Evolutionary conservation across 2,797 vertebrate species (phyloP), one percentile per base, ranked within the genome.

Genomic region (Cyclura pinguis): DNA sequence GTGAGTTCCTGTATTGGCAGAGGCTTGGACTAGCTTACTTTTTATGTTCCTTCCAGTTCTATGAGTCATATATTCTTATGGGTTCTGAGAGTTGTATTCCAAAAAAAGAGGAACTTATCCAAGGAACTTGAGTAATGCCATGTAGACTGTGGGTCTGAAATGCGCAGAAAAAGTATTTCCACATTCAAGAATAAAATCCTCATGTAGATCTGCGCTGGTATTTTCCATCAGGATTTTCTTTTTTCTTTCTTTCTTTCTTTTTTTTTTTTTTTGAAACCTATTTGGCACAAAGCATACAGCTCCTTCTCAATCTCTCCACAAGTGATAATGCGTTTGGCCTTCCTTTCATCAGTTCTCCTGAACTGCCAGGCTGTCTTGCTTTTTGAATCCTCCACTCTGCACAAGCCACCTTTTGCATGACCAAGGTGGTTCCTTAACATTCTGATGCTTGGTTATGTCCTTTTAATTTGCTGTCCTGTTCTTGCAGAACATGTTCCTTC

Each of bases 401-500:
- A 93, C 94, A 92, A 88, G 62, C 92, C 84, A 52, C 91, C 87
- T 93, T 92, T 86, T 97, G 97, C 97, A 98, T 97, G 97, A 93
- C 18, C 86, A 42, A 95, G 88, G 88, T 89, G 88, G 89, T 92
- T 94, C 90, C 95, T 57, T 97, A 88, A 96, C 95, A 96, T 91
- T 94, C 90, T 94, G 91, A 74, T 94, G 97, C 97, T 97, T 97
- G 95, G 94, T 95, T 96, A 87, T 93, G 96, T 95, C 96, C 96
- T 97, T 91, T 97, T 98, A 97, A 97, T 97, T 97, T 98, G 97
- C 97, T 97, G 96, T 98, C 94, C 97, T 98, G 97, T 98, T 97
- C 97, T 98, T 98, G 96, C 97, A 98, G 97, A 97, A 97, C 97
- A 98, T 97, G 95, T 97, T 96, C 97, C 97, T 96, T 98, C 97